Evolutionary conservation across 1,140 invertebrate species (phyloP).

Genomic region (Pseudachorutes palmiensis): DNA sequence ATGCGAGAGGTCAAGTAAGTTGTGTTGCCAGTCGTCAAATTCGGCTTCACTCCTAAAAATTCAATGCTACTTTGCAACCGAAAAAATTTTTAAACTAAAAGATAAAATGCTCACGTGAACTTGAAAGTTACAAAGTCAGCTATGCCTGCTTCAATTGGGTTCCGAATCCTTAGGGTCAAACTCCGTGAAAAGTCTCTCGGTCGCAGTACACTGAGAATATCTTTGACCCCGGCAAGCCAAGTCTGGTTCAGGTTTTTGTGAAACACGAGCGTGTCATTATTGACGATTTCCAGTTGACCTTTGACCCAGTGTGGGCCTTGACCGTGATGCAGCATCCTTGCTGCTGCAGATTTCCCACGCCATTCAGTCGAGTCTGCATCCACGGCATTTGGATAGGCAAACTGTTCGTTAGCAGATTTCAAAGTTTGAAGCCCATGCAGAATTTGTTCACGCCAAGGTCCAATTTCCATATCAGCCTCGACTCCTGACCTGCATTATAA

Average conservation of each 20-base stretch:
- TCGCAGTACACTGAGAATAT: slow-evolving; percentile 30
- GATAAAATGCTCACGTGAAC: slow-evolving; percentile 21
- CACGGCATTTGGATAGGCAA: slow-evolving; percentile 31
- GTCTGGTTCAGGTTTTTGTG: slow-evolving; percentile 27
- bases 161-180: slow-evolving; percentile 29
- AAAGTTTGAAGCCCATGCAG: slow-evolving; percentile 24
- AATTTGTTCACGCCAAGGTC: slow-evolving; percentile 36
- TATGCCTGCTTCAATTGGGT: slow-evolving; percentile 31
- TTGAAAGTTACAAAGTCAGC: slow-evolving; percentile 35
- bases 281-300: slow-evolving; percentile 34
- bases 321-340: slow-evolving; percentile 19
- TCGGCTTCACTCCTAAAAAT: slow-evolving; percentile 31
- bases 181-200: slow-evolving; percentile 14
- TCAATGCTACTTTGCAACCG: no score
- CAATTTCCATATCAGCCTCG: slow-evolving; percentile 33
- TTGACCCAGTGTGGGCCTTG: slow-evolving; percentile 17
- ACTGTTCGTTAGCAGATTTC: slow-evolving; percentile 14
- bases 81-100: background rate
- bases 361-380: slow-evolving; percentile 13
- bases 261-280: slow-evolving; percentile 35
- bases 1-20: slow-evolving; percentile 20
- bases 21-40: slow-evolving; percentile 28
- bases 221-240: slow-evolving; percentile 31
- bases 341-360: slow-evolving; percentile 27
- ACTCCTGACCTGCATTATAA: no score